Evolutionary conservation across 2,113 vertebrate genomes (phyloP), one percentile per base, ranked within the genome.

Genomic region (Panurus biarmicus): DNA sequence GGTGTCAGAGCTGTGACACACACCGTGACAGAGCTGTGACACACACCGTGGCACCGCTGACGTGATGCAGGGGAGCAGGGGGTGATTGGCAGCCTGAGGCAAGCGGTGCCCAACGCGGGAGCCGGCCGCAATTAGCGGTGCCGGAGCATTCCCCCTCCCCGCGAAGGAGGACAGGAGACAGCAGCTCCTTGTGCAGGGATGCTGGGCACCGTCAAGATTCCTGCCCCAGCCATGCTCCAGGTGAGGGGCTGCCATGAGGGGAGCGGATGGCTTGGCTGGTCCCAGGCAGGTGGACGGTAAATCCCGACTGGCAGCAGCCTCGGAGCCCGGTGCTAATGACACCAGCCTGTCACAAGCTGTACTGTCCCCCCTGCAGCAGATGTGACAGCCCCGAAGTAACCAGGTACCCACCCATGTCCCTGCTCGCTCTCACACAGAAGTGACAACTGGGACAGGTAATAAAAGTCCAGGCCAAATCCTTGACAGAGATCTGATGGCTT

Each of bases 391-490:
- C 67, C 67, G 14, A 77, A 83, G 67, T 35, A 85, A 95, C 57
- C 70, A 83, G 84, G 83, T 92, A 84, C 56, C 75, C 51, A 31
- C 85, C 85, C 42, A 70, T 3, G 74, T 69, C 54, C 58, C 71
- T 1, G 17, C 54, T 92, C 85, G 66, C 26, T 95, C 73, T 92
- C 73, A 64, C 36, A 47, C 67, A 31, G 23, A 92, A 95, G 91
- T 89, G 91, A 94, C 87, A 93, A 77, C 64, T 36, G 60, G 67
- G 75, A 95, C 82, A 93, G 89, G 71, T 78, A 93, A 83, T 91
- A 86, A 33, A 94, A 92, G 35, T 48, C 60, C 48, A 29, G 60
- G 87, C 95, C 93, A 94, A 93, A 77, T 64, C 60, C 71, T 84
- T 94, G 93, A 83, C 74, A 82, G 54, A 47, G 60, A 66, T 50